Percentiles rank a stretch among this genome's conserved stretches.
These are phyloP conservation scores for Cheumatopsyche charites DNA, from an alignment of 1,140 invertebrate species.

Conservation along the genomic window DNA sequence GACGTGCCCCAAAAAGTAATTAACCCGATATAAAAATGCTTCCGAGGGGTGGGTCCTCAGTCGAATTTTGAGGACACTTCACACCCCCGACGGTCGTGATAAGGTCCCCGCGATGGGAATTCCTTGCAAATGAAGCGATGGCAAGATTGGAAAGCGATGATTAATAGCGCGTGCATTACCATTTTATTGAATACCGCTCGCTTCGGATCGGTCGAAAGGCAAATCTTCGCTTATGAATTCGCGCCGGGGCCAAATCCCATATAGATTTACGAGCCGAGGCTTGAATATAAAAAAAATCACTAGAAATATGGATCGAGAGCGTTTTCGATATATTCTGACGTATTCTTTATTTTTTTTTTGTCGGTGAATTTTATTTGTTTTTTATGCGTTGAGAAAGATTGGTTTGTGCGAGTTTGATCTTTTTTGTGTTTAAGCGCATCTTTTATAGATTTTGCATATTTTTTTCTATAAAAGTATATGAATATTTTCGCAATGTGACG, in stretches of 20 bases:
- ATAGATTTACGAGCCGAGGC: slow-evolving; percentile 29
- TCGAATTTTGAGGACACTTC: neutral
- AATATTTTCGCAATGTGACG: no score
- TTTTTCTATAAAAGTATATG: no score
- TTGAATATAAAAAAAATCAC: slow-evolving; percentile 31
- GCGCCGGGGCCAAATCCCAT: slow-evolving; percentile 28
- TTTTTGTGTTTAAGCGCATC: no score
- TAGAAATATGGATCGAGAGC: slow-evolving; percentile 5
- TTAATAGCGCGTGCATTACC: slow-evolving; percentile 48
- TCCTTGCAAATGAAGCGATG: slow-evolving; percentile 49
- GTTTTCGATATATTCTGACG: slow-evolving; percentile 15
- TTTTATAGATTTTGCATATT: no score
- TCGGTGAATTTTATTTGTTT: no score
- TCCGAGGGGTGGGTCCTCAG: neutral
- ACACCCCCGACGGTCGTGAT: slow-evolving; percentile 20
- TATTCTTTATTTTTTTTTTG: neutral
- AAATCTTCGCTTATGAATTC: slow-evolving; percentile 46
- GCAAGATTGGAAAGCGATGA: slow-evolving; percentile 49
- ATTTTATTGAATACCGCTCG: slow-evolving; percentile 48
- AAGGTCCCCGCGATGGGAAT: slow-evolving; percentile 42
- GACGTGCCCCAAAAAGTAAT: slow-evolving; percentile 48
- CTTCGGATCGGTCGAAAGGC: slow-evolving; percentile 17
- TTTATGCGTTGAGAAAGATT: no score
- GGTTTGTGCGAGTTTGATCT: no score
- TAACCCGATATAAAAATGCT: slow-evolving; percentile 48